These are phyloP conservation scores for Maccullochella peelii DNA, from an alignment of 2,113 vertebrate species.

Conservation along the genomic window DNA sequence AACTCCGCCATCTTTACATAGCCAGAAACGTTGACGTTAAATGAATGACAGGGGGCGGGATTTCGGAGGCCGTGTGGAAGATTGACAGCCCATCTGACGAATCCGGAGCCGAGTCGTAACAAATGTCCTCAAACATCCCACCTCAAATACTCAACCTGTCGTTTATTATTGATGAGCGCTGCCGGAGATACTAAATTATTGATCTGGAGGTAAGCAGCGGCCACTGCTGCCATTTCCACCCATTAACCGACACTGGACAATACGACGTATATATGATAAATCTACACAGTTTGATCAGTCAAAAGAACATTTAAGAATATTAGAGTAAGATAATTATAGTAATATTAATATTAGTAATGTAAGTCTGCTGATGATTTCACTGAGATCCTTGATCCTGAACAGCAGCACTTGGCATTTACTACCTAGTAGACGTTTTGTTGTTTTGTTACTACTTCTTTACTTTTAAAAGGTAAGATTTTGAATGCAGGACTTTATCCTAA, in stretches of 20 bases:
- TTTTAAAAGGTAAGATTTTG: no score
- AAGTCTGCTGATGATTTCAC: no score
- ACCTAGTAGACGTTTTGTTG: no score
- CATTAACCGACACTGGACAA: slow-evolving; percentile 12
- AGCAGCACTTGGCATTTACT: no score
- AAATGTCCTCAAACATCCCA: slow-evolving; percentile 52
- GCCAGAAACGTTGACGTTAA: slow-evolving; percentile 34
- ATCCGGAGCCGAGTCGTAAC: slow-evolving; percentile 26
- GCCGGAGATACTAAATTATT: slow-evolving; percentile 77
- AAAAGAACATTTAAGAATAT: no score
- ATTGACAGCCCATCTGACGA: slow-evolving; percentile 54
- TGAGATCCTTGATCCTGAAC: no score
- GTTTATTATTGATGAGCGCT: slow-evolving; percentile 76
- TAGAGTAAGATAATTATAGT: no score
- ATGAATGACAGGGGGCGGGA: slow-evolving; percentile 67
- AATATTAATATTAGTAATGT: no score
- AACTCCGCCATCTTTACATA: slow-evolving; percentile 10
- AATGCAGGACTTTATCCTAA: no score
- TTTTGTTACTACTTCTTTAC: no score
- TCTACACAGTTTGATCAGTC: no score
- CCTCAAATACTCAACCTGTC: slow-evolving; percentile 59
- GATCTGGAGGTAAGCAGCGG: slow-evolving; percentile 69
- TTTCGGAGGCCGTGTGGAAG: neutral
- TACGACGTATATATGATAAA: no score
- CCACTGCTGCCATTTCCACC: slow-evolving; percentile 51